phyloP scores from a whole-genome alignment of 2,797 vertebrate genomes.

The Novumbra hubbsi region DNA sequence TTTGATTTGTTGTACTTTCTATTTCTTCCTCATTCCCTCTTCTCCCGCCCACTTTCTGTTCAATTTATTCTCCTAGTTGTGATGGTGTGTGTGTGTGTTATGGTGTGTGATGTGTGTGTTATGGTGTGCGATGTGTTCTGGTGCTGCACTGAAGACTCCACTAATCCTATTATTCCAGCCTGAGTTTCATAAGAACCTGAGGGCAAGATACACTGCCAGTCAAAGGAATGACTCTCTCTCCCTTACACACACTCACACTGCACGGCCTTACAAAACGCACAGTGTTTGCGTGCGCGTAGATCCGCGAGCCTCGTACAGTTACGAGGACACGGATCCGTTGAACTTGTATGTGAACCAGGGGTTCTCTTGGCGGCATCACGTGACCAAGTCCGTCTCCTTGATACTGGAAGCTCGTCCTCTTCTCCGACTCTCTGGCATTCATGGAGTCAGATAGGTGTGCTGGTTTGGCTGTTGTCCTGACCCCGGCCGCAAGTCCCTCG shows the following conservation, averaged over 20 bases:
- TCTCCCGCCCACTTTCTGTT: neutral
- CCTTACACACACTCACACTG: neutral
- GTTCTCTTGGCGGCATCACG: neutral
- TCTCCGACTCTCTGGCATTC: neutral
- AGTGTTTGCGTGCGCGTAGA: neutral
- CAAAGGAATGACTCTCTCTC: neutral
- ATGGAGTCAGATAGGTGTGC: neutral
- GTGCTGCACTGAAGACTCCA: neutral
- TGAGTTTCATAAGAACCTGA: conserved; percentile 6
- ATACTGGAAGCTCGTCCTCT: neutral
- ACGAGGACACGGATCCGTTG: neutral
- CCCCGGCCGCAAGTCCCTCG: neutral
- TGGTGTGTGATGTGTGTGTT: too few relatives aligned
- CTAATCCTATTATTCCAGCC: conserved; percentile 11
- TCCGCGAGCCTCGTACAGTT: neutral
- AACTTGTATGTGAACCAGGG: neutral
- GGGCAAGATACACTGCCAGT: neutral
- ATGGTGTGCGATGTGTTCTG: neutral
- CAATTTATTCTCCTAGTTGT: neutral
- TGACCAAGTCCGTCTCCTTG: neutral
- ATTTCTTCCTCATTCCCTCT: neutral
- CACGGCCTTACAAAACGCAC: neutral
- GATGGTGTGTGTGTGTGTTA: neutral
- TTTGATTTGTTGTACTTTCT: neutral
- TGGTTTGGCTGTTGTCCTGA: neutral